Evolutionary conservation across 2,113 vertebrate genomes (phyloP), one percentile per base, ranked within the genome.

Genomic region (Onychorhynchus coronatus): DNA sequence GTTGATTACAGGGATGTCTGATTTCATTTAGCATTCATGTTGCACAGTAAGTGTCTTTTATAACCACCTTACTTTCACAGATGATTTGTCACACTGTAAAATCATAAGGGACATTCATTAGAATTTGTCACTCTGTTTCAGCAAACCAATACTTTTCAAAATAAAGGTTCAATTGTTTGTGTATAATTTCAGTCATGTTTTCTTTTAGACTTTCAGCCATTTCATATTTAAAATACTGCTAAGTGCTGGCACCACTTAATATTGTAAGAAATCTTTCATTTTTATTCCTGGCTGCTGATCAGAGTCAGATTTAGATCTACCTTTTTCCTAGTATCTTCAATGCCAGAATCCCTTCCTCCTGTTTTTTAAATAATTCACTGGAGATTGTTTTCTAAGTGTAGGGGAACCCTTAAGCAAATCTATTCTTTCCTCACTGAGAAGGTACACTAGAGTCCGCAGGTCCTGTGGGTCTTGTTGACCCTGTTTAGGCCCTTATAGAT

Each of bases 11-110:
- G 79, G 83, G 73, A 96, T 97, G 96, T 94, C 96, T 95, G 89
- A 94, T 97, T 98, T 97, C 84, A 97, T 31, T 97, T 96, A 97
- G 85, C 62, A 92, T 94, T 96, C 95, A 72, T 79, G 84, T 42
- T 86, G 93, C 89, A 94, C 85, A 93, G 59, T 68, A 90, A 92
- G 42, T 37, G 90, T 96, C 79, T 97, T 95, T 96, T 97, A 95
- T 88, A 98, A 96, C 80, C 59, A 88, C 56, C 91, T 95, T 97
- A 88, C 93, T 97, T 97, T 97, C 94, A 97, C 93, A 97, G 95
- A 95, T 97, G 94, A 97, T 97, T 98, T 97, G 55, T 86, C 84
- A 71, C 93, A 98, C 91, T 97, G 87, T 97, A 97, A 98, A 98
- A 97, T 96, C 95, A 97, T 98, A 97, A 97, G 96, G 78, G 42